phyloP scores from a whole-genome alignment of 1,140 invertebrate species.

The Drosophila cardini region DNA sequence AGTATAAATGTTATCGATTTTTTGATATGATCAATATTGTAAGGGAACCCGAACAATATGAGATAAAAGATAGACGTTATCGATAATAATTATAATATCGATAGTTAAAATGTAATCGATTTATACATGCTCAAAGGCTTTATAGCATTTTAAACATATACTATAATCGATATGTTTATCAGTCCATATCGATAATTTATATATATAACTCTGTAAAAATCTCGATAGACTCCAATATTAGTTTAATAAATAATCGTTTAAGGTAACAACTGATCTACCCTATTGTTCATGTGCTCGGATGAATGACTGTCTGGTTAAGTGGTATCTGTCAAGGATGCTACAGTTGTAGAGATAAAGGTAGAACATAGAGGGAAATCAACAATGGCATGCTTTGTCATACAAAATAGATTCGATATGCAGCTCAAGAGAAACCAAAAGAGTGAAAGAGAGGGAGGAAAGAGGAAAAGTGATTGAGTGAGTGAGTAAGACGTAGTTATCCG shows the following conservation, averaged over 20 bases:
- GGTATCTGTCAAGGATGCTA: slow-evolving; percentile 31
- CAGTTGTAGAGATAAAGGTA: slow-evolving; percentile 1
- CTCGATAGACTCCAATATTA: no score
- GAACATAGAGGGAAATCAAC: slow-evolving; percentile 39
- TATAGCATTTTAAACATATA: no score
- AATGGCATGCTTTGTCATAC: slow-evolving; percentile 55
- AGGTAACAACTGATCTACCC: background rate
- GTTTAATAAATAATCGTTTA: no score
- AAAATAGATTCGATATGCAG: slow-evolving; percentile 49
- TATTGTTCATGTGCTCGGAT: slow-evolving; percentile 18
- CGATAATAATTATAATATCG: no score
- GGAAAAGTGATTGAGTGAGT: background rate
- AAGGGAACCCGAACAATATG: no score
- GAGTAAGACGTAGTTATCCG: slow-evolving; percentile 1
- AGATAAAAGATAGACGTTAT: no score
- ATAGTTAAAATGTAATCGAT: no score
- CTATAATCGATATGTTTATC: background rate
- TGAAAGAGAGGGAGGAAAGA: background rate
- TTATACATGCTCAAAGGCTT: no score
- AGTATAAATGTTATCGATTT: no score
- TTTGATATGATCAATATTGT: no score
- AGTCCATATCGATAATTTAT: slow-evolving; percentile 1
- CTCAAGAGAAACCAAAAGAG: background rate
- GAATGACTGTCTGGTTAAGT: slow-evolving; percentile 43
- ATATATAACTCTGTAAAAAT: no score